Conservation (phyloP, 1,140 invertebrate species). For the Harpegnathos saltator region DNA sequence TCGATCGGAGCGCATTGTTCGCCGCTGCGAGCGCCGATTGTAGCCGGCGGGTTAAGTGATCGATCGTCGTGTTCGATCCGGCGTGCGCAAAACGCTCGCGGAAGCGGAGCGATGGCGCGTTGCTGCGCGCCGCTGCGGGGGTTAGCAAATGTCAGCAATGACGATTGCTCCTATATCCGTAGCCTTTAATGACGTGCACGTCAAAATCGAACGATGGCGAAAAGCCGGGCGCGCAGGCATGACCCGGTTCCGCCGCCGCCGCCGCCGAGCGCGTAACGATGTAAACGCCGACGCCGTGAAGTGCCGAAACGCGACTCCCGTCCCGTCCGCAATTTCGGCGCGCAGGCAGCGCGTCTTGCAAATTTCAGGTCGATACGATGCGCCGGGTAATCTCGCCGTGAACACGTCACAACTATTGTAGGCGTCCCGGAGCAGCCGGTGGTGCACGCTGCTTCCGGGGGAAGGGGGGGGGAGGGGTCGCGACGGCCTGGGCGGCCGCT, state of each 20-base stretch:
- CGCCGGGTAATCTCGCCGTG: conserved; percentile 1
- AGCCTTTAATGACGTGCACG: conserved; percentile 66
- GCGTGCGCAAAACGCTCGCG: not conserved
- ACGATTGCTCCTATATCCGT: conserved; percentile 58
- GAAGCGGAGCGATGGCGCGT: conserved; percentile 3
- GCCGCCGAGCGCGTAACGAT: conserved; percentile 51
- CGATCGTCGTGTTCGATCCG: conserved; percentile 6
- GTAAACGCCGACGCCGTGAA: conserved; percentile 63
- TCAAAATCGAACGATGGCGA: conserved; percentile 68
- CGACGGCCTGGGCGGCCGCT: not conserved
- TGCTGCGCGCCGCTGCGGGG: not conserved
- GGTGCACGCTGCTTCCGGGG: not conserved
- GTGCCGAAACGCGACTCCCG: conserved; percentile 36
- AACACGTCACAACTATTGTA: conserved; percentile 11
- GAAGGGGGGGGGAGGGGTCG: too few relatives aligned
- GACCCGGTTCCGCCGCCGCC: conserved; percentile 57
- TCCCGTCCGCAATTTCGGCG: conserved; percentile 30
- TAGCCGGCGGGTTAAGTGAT: conserved; percentile 31
- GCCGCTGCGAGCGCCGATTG: conserved; percentile 25
- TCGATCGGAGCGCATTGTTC: conserved; percentile 4
- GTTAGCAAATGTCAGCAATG: conserved; percentile 25
- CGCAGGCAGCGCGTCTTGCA: conserved; percentile 18
- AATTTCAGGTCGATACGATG: conserved; percentile 43
- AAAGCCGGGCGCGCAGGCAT: conserved; percentile 48
- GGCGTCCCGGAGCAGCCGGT: not conserved